Evolutionary conservation across 1,140 invertebrate genomes (phyloP).

Genomic region (Chironomus tepperi): DNA sequence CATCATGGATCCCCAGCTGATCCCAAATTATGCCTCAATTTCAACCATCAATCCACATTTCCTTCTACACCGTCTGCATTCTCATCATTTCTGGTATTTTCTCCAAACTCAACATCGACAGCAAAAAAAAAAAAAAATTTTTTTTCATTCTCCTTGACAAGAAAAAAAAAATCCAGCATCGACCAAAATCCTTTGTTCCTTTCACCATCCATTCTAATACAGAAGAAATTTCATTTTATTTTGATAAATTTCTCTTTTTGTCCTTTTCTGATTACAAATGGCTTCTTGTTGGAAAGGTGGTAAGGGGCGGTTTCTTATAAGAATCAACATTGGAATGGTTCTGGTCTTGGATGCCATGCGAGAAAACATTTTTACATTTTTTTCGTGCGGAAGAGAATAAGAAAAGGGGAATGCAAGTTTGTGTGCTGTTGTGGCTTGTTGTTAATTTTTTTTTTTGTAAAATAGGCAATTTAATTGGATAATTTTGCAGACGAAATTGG

Average conservation of each 20-base stretch:
- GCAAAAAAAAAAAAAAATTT: not conserved
- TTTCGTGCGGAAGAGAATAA: not conserved
- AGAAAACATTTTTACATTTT: not conserved
- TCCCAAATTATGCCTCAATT: no score
- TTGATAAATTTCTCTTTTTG: not conserved
- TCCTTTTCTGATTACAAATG: slow-evolving; percentile 3
- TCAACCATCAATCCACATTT: no score
- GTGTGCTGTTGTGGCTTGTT: not conserved
- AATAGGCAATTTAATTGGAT: no score
- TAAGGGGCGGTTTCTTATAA: not conserved
- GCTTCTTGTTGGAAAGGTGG: slow-evolving; percentile 1
- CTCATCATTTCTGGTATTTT: not conserved
- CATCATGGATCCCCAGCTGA: no score
- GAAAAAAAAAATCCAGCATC: not conserved
- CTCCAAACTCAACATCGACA: not conserved
- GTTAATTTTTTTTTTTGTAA: not conserved
- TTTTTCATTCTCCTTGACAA: not conserved
- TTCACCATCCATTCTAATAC: not conserved
- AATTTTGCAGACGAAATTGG: no score
- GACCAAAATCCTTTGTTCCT: not conserved
- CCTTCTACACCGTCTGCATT: no score
- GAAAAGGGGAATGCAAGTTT: slow-evolving; percentile 7
- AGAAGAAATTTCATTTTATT: not conserved
- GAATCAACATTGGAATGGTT: not conserved
- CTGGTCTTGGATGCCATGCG: not conserved